Percentiles rank a stretch among this genome's conserved stretches.
These are phyloP conservation scores for Pseudomyrmex dendroicus DNA, from an alignment of 1,140 invertebrate genomes.

Conservation along the genomic window DNA sequence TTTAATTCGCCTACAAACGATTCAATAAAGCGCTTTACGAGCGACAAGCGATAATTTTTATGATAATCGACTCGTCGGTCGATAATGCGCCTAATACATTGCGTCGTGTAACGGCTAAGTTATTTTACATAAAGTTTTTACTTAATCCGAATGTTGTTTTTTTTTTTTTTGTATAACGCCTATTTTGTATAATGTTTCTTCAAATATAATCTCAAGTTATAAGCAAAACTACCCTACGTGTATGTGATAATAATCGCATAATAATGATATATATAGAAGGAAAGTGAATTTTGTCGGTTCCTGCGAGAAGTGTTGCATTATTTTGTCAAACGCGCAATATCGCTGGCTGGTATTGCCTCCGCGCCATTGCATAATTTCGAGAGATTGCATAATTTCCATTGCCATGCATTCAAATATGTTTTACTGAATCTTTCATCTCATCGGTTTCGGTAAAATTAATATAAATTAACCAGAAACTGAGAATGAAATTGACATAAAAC, in stretches of 20 bases:
- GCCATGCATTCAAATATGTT: constrained; percentile 46
- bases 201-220: not conserved
- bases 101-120: not conserved
- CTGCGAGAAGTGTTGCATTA: constrained; percentile 20
- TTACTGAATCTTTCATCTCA: constrained; percentile 40
- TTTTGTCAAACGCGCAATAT: constrained; percentile 36
- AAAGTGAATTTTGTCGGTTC: not conserved
- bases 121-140: not conserved
- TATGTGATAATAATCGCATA: not conserved
- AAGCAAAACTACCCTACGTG: not conserved
- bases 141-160: too few species aligned
- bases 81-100: constrained; percentile 22
- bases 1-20: constrained; percentile 50
- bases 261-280: not conserved
- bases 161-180: too few species aligned
- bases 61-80: constrained; percentile 59
- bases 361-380: constrained; percentile 45
- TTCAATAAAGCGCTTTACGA: constrained; percentile 51
- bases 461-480: constrained; percentile 45
- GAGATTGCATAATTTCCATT: constrained; percentile 51
- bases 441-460: constrained; percentile 51
- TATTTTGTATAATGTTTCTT: too few species aligned
- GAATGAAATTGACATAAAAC: constrained; percentile 5
- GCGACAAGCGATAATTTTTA: constrained; percentile 59
- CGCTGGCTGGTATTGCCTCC: constrained; percentile 2